A percentile compares a stretch with the other conserved stretches of the same genome.
These are phyloP conservation scores for Leiothrix lutea DNA, from an alignment of 2,113 vertebrate species.

Conservation along the genomic window DNA sequence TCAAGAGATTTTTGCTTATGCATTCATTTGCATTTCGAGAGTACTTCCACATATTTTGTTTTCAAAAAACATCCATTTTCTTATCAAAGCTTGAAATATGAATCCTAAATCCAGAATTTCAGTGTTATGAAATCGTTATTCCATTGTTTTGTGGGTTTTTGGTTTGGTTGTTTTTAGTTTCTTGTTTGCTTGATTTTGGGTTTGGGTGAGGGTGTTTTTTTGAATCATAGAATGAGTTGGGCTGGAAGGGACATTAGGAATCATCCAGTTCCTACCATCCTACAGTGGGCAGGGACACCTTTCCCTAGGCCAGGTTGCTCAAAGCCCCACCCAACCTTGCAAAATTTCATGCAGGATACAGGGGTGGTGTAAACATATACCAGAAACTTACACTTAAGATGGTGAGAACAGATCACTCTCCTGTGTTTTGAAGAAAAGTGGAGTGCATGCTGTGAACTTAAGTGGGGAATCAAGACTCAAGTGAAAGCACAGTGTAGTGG, in stretches of 20 bases:
- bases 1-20: not conserved
- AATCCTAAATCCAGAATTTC: not conserved
- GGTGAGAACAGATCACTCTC: not conserved
- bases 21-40: not conserved
- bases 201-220: not conserved
- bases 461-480: not conserved
- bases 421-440: not conserved
- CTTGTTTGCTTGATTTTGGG: not conserved
- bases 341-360: not conserved
- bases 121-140: not conserved
- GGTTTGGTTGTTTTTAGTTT: accelerated
- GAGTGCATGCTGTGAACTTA: not conserved
- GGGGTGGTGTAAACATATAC: not conserved
- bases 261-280: not conserved
- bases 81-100: not conserved
- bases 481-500: not conserved
- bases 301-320: not conserved
- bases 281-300: not conserved
- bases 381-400: not conserved
- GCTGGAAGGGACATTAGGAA: not conserved
- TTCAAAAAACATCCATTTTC: not conserved
- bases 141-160: accelerated
- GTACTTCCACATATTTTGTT: not conserved
- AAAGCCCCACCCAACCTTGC: not conserved
- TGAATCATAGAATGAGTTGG: not conserved